A percentile compares a stretch with the other conserved stretches of the same genome.
These are phyloP conservation scores for Enteromius treurensis DNA, from an alignment of 2,797 vertebrate species.

Conservation along the genomic window DNA sequence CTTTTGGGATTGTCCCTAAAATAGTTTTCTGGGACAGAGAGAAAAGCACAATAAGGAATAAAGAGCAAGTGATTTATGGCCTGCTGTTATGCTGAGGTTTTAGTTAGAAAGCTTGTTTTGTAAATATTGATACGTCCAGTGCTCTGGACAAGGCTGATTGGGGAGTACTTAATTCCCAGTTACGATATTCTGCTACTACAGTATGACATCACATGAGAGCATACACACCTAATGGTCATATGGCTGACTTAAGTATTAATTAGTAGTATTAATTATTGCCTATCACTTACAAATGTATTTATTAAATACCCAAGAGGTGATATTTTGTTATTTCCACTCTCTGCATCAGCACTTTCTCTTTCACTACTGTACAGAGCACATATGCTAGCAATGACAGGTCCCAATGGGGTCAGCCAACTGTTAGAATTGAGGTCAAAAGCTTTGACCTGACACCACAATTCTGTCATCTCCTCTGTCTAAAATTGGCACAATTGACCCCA, in stretches of 20 bases:
- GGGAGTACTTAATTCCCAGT: constrained; percentile 57
- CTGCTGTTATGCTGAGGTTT: constrained; percentile 52
- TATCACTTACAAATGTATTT: not conserved
- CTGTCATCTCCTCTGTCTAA: constrained; percentile 57
- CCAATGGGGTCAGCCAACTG: constrained; percentile 57
- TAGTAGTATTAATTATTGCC: not conserved
- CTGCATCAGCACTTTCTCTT: constrained; percentile 11
- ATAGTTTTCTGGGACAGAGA: constrained; percentile 61
- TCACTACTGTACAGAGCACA: not conserved
- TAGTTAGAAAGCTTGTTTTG: constrained; percentile 54
- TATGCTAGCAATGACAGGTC: constrained; percentile 47
- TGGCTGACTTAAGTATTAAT: not conserved
- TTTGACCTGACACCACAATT: constrained; percentile 60
- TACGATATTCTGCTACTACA: constrained; percentile 31
- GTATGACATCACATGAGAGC: constrained; percentile 43
- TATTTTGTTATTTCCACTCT: not conserved
- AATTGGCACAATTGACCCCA: constrained; percentile 57
- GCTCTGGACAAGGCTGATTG: constrained; percentile 68
- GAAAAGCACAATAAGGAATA: constrained; percentile 36
- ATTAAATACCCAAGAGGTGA: not conserved
- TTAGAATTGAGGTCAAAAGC: constrained; percentile 62
- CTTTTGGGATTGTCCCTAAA: constrained; percentile 58
- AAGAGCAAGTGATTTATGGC: constrained; percentile 65
- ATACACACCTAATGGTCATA: constrained; percentile 2
- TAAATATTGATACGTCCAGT: constrained; percentile 55